Percentiles rank a stretch among this genome's conserved stretches.
These are phyloP conservation scores for Oxytorus armatus DNA, from an alignment of 2,888 invertebrate species.

Conservation along the genomic window DNA sequence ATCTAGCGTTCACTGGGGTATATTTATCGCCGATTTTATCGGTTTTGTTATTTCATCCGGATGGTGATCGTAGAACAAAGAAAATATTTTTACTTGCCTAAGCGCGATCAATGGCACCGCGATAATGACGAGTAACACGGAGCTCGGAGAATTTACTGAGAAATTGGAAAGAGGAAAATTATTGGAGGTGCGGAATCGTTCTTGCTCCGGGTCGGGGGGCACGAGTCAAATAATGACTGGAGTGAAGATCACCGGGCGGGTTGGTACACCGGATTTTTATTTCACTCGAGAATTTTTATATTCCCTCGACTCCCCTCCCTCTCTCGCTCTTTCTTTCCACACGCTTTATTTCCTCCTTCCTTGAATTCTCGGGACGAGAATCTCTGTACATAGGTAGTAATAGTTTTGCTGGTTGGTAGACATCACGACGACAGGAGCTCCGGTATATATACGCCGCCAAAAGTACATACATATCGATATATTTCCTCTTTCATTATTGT, in stretches of 20 bases:
- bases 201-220: neutral
- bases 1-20: neutral
- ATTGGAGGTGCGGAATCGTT: slow-evolving; percentile 32
- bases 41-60: neutral
- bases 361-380: neutral
- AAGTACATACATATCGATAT: slow-evolving; percentile 6
- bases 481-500: slow-evolving; percentile 5
- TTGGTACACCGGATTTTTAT: slow-evolving; percentile 51
- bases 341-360: slow-evolving; percentile 22
- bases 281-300: slow-evolving; percentile 56
- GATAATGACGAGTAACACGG: slow-evolving; percentile 37
- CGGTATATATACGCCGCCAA: neutral
- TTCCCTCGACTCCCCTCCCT: slow-evolving; percentile 29
- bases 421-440: slow-evolving; percentile 18
- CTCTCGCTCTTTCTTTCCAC: slow-evolving; percentile 10
- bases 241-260: slow-evolving; percentile 31
- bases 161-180: slow-evolving; percentile 59
- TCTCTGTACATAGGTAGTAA: neutral
- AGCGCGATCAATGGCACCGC: slow-evolving; percentile 10
- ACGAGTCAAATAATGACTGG: slow-evolving; percentile 55
- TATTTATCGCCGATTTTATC: slow-evolving; percentile 15
- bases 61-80: neutral
- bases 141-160: slow-evolving; percentile 54
- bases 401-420: slow-evolving; percentile 7
- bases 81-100: slow-evolving; percentile 24